Evolutionary conservation across 2,888 invertebrate genomes (phyloP).

Genomic region (Ormyrus thymus): DNA sequence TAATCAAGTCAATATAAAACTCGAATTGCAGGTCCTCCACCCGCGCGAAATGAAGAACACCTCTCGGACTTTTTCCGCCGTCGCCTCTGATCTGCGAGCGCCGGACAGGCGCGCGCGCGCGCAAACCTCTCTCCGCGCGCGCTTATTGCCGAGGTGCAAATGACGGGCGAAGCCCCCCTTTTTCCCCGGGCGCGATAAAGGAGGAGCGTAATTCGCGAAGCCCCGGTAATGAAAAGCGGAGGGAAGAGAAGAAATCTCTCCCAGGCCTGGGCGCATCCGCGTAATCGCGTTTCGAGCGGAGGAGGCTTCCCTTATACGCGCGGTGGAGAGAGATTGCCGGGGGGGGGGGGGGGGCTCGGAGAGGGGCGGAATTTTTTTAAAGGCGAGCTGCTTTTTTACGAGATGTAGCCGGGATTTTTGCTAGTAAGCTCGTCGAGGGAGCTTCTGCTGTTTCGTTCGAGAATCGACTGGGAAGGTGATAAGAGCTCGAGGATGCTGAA

Average conservation of each 20-base stretch:
- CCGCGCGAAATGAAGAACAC: constrained; percentile 13
- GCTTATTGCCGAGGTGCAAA: constrained; percentile 36
- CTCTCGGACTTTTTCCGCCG: constrained; percentile 13
- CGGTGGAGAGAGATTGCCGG: background rate
- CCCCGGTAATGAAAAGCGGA: constrained; percentile 52
- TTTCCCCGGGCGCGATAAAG: constrained; percentile 3
- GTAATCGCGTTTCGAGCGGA: constrained; percentile 35
- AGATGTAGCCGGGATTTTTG: too few species aligned
- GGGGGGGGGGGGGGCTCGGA: background rate
- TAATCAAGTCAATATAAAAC: background rate
- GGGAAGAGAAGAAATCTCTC: constrained; percentile 34
- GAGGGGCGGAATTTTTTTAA: constrained; percentile 1
- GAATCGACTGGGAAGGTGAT: too few species aligned
- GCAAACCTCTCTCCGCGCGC: background rate
- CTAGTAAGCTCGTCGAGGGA: too few species aligned
- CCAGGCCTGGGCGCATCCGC: background rate
- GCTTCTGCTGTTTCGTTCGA: too few species aligned
- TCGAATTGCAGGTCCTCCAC: background rate
- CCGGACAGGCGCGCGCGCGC: constrained; percentile 7
- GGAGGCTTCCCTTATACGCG: constrained; percentile 4
- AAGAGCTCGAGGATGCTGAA: too few species aligned
- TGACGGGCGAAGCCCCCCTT: background rate
- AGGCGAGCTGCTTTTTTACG: background rate
- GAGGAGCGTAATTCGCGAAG: constrained; percentile 42
- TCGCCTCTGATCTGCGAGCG: background rate